These are phyloP conservation scores for Thyatira batis DNA, from an alignment of 2,888 invertebrate genomes.

Conservation along the genomic window DNA sequence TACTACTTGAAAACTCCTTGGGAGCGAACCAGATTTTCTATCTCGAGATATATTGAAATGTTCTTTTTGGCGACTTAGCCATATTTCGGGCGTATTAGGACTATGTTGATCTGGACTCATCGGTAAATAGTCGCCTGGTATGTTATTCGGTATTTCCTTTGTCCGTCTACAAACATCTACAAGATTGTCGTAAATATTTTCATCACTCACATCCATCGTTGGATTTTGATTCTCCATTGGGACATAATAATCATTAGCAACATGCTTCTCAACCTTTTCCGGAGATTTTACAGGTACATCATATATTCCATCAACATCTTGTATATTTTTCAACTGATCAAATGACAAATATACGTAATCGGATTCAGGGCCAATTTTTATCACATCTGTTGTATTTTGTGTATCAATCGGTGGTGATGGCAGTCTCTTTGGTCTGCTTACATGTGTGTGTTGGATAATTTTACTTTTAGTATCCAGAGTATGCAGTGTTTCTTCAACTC, in stretches of 20 bases:
- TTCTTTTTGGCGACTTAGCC: slow-evolving; percentile 87
- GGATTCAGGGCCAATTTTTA: slow-evolving; percentile 65
- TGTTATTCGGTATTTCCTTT: slow-evolving; percentile 52
- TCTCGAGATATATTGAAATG: slow-evolving; percentile 85
- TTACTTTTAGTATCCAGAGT: slow-evolving; percentile 58
- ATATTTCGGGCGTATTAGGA: slow-evolving; percentile 86
- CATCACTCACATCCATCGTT: slow-evolving; percentile 31
- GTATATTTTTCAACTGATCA: slow-evolving; percentile 58
- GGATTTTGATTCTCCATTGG: slow-evolving; percentile 60
- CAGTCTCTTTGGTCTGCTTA: slow-evolving; percentile 56
- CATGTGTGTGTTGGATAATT: slow-evolving; percentile 56
- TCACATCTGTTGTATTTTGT: slow-evolving; percentile 31
- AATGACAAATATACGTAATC: slow-evolving; percentile 78
- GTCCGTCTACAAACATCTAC: slow-evolving; percentile 67
- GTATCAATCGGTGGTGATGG: slow-evolving; percentile 57
- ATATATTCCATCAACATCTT: slow-evolving; percentile 65
- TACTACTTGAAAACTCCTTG: slow-evolving; percentile 88
- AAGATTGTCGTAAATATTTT: slow-evolving; percentile 69
- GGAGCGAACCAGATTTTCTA: slow-evolving; percentile 89
- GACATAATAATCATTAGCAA: slow-evolving; percentile 59
- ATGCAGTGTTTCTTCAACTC: slow-evolving; percentile 53
- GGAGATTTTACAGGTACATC: slow-evolving; percentile 69
- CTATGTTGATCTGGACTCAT: slow-evolving; percentile 73
- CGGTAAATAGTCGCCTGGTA: slow-evolving; percentile 65
- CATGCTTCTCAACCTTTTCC: slow-evolving; percentile 47